Base-by-base conservation (phyloP, 2,113 vertebrate genomes). In the Mesembrinibis cayennensis region DNA sequence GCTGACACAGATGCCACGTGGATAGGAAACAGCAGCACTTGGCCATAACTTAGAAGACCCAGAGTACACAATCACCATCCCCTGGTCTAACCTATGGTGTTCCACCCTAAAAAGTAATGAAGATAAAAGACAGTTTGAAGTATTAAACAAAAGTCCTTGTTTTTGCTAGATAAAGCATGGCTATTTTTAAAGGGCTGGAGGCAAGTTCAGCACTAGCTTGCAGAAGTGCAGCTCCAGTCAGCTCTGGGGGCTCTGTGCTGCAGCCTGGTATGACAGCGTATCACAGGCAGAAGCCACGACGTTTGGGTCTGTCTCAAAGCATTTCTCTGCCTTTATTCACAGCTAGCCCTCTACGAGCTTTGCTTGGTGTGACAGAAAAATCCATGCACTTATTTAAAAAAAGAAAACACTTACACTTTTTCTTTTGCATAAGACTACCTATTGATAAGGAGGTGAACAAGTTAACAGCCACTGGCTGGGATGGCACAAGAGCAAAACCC, bases 181-280 rank as follows among this genome's bases (percentile, higher is more conserved):
- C 16, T 6, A 26, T 36, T 62, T 71, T 78, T 25, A n/a, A 89
- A 78, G 44, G 73, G 53, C 42, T 56, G 42, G 66, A 42, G 23
- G 7, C n/a, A 42, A 58, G 25, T 10, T 58, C 72, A 69, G 32
- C 30, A 6, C 9, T 8, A 10, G 36, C 23, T 72, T 15, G 10
- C 36, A 42, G 55, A 59, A 32, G 22, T 1, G 15, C 12, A 38
- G 59, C 62, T 32, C 34, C 34, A 21, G 22, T 2, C 3, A 36
- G 36, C 29, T 16, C 44, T 1, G 3, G 29, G 49, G 36, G 14
- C 20, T 16, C 32, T 8, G 47, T 3, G 2, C 44, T 16, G 25
- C 53, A 16, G 40, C 2, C 2, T 8, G 17, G 11, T 7, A 15
- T 1, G 13, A 9, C 8, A 19, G n/a, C 1, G 0, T 4, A 9